phyloP scores from a whole-genome alignment of 2,113 vertebrate genomes.

The Hoplias malabaricus region DNA sequence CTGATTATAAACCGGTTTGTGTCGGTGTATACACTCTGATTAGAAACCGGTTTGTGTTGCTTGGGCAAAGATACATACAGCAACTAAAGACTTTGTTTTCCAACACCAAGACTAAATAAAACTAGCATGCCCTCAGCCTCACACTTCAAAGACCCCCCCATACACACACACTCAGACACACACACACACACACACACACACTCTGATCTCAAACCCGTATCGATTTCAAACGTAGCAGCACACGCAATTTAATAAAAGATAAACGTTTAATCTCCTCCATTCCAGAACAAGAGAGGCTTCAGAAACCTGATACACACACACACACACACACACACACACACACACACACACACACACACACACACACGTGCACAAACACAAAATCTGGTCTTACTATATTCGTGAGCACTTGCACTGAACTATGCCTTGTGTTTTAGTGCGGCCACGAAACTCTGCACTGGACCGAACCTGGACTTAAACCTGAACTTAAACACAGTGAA shows the following conservation, averaged over 20 bases:
- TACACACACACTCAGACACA: constrained; percentile 1
- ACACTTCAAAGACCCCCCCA: background rate
- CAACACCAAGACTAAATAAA: background rate
- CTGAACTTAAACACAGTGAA: no score
- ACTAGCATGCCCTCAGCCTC: background rate
- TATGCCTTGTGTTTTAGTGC: no score
- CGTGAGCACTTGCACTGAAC: no score
- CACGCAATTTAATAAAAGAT: constrained; percentile 71
- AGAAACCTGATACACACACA: constrained; percentile 61
- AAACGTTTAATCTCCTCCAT: constrained; percentile 65
- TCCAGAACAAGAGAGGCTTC: constrained; percentile 52
- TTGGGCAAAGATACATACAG: background rate
- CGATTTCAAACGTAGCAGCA: constrained; percentile 68
- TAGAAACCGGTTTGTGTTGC: no score
- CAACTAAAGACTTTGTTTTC: background rate
- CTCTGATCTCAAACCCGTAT: constrained; percentile 57
- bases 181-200: constrained; percentile 9
- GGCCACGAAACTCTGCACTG: no score
- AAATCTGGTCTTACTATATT: no score
- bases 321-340: background rate
- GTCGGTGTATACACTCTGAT: no score
- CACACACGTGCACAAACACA: constrained; percentile 45
- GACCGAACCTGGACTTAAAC: no score
- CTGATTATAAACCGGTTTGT: no score
- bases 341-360: background rate